phyloP scores from a whole-genome alignment of 1,140 invertebrate species.

The Bradysia coprophila region DNA sequence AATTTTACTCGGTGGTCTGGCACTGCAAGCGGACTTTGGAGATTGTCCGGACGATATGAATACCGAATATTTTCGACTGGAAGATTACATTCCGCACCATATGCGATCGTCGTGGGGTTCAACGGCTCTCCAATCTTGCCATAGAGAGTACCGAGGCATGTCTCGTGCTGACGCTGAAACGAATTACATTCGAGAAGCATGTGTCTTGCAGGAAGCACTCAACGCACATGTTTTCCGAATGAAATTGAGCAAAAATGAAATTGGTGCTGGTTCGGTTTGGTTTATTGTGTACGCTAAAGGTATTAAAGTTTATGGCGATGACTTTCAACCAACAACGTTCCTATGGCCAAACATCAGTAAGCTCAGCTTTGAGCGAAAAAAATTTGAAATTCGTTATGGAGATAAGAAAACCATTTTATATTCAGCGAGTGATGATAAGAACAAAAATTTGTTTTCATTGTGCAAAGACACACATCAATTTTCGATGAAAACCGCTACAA shows the following conservation, averaged over 20 bases:
- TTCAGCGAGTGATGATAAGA: constrained; percentile 78
- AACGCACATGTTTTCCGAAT: constrained; percentile 85
- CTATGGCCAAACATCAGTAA: constrained; percentile 88
- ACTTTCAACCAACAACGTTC: constrained; percentile 50
- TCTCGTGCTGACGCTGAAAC: constrained; percentile 58
- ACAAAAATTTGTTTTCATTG: constrained; percentile 69
- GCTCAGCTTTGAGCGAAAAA: constrained; percentile 88
- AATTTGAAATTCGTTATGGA: constrained; percentile 83
- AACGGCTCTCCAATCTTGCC: constrained; percentile 34
- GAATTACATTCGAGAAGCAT: constrained; percentile 77
- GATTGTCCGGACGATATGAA: constrained; percentile 34
- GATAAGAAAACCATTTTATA: constrained; percentile 79
- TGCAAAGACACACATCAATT: constrained; percentile 89
- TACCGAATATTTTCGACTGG: constrained; percentile 58
- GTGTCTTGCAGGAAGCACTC: constrained; percentile 64
- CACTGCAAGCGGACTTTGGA: constrained; percentile 80
- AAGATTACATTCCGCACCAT: constrained; percentile 46
- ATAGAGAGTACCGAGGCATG: constrained; percentile 52
- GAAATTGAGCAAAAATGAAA: constrained; percentile 62
- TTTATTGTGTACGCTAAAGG: constrained; percentile 72
- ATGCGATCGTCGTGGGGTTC: constrained; percentile 37
- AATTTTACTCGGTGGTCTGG: constrained; percentile 65
- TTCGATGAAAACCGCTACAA: constrained; percentile 76
- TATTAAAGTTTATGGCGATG: constrained; percentile 59
- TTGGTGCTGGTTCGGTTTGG: constrained; percentile 48